phyloP scores from a whole-genome alignment of 2,888 invertebrate species.

The Pomacea canaliculata region DNA sequence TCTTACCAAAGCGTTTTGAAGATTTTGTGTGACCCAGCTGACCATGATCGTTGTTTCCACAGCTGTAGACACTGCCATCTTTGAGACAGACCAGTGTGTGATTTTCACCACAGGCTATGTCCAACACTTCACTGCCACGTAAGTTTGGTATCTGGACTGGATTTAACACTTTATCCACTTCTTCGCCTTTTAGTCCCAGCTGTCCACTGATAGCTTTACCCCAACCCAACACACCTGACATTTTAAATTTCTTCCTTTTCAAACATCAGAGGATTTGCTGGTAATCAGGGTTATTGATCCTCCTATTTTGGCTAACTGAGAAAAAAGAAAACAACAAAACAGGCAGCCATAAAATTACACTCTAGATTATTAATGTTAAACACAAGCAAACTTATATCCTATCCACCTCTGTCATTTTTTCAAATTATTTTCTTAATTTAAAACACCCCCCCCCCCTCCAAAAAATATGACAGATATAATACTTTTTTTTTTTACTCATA shows the following conservation, averaged over 20 bases:
- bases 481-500: no score
- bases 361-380: no score
- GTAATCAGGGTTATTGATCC: no score
- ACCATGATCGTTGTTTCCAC: constrained; percentile 92
- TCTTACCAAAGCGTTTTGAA: constrained; percentile 15
- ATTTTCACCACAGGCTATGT: constrained; percentile 82
- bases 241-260: constrained; percentile 16
- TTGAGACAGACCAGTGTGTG: constrained; percentile 84
- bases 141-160: constrained; percentile 70
- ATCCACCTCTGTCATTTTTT: no score
- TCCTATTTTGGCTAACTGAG: no score
- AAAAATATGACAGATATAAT: no score
- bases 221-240: constrained; percentile 74
- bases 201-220: constrained; percentile 84
- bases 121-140: constrained; percentile 40
- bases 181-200: constrained; percentile 82
- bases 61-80: constrained; percentile 86
- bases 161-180: constrained; percentile 76
- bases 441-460: no score
- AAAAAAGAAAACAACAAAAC: no score
- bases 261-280: not conserved
- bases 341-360: no score
- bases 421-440: no score
- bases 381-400: no score
- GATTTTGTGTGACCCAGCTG: constrained; percentile 82